These are phyloP conservation scores for Trilocha varians DNA, from an alignment of 2,888 invertebrate genomes.

Conservation along the genomic window DNA sequence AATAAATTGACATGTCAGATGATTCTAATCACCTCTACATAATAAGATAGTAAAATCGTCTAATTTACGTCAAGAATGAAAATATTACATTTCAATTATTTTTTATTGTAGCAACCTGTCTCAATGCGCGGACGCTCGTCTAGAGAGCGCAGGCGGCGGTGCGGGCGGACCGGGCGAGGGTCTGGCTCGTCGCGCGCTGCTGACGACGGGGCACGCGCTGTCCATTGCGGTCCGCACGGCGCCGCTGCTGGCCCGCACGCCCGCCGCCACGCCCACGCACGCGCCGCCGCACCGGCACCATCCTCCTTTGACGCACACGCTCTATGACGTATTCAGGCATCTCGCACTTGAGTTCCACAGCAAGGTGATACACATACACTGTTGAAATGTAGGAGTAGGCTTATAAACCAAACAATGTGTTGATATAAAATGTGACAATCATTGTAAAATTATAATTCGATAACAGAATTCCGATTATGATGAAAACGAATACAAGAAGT, in stretches of 20 bases:
- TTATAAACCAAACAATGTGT: too few relatives aligned
- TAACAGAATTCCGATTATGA: too few relatives aligned
- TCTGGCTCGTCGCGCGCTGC: conserved; percentile 79
- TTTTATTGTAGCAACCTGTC: conserved; percentile 39
- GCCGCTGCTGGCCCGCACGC: conserved; percentile 20
- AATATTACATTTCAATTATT: not conserved
- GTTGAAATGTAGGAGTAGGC: too few relatives aligned
- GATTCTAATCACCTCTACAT: too few relatives aligned
- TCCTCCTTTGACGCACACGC: conserved; percentile 52
- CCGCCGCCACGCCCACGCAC: conserved; percentile 20
- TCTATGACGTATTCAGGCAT: conserved; percentile 61
- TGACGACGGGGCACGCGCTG: conserved; percentile 76
- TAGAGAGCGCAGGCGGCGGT: conserved; percentile 85
- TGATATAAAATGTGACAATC: too few relatives aligned
- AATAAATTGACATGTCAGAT: too few relatives aligned
- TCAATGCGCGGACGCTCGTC: conserved; percentile 68
- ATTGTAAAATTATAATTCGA: too few relatives aligned
- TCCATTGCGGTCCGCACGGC: conserved; percentile 42
- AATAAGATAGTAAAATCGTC: too few relatives aligned
- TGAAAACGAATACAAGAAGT: too few relatives aligned
- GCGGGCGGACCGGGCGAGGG: conserved; percentile 86
- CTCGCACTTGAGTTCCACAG: conserved; percentile 67
- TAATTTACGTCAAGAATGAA: too few relatives aligned
- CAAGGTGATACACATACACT: too few relatives aligned
- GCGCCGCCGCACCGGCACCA: conserved; percentile 29